These are phyloP conservation scores for Hemibagrus wyckioides DNA, from an alignment of 2,113 vertebrate genomes.

Conservation along the genomic window DNA sequence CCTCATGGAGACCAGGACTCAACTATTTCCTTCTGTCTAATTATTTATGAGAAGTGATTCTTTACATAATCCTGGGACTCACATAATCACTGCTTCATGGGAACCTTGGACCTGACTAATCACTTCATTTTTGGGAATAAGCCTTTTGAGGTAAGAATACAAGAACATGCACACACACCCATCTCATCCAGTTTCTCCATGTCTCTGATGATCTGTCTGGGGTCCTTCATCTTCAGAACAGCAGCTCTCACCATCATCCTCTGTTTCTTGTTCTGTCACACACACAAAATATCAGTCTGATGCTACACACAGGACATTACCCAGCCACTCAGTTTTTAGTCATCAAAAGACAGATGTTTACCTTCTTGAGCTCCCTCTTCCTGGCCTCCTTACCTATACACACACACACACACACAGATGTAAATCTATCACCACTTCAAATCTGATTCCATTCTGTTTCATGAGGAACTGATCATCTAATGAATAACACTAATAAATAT, in stretches of 20 bases:
- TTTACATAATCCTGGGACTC: background rate
- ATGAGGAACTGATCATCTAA: background rate
- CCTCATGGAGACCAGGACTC: background rate
- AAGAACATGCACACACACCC: conserved; percentile 71
- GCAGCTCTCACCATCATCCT: conserved; percentile 99
- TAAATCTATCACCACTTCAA: background rate
- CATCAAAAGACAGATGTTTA: conserved; percentile 56
- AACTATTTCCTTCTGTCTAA: background rate
- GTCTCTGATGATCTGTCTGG: conserved; percentile 97
- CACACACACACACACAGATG: background rate
- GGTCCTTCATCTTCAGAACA: conserved; percentile 98
- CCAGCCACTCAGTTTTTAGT: background rate
- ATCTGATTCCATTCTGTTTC: conserved; percentile 2
- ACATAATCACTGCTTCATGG: background rate
- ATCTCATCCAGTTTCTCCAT: conserved; percentile 99
- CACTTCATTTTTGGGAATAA: background rate
- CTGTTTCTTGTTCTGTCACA: conserved; percentile 93
- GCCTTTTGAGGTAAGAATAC: background rate
- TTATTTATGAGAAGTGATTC: background rate
- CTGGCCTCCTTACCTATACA: conserved; percentile 94
- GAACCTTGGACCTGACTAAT: background rate
- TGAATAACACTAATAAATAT: background rate
- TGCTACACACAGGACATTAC: background rate
- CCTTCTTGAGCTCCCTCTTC: conserved; percentile 98
- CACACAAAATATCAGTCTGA: conserved; percentile 14